These are phyloP conservation scores for Monochamus alternatus DNA, from an alignment of 2,888 invertebrate species.

Conservation along the genomic window DNA sequence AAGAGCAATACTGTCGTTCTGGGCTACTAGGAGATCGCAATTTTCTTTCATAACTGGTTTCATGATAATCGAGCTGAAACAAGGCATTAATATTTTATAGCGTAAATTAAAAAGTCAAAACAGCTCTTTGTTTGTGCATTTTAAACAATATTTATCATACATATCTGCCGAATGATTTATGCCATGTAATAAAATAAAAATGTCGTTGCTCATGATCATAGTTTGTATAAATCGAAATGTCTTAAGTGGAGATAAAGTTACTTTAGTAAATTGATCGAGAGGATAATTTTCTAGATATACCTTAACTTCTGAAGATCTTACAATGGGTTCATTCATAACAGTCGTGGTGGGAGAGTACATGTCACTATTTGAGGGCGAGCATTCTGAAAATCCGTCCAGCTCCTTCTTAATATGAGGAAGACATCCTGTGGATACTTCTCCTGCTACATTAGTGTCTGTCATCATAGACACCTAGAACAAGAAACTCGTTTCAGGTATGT, in stretches of 20 bases:
- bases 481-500: slow-evolving; percentile 16
- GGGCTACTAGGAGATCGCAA: slow-evolving; percentile 83
- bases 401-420: slow-evolving; percentile 74
- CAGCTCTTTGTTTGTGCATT: background rate
- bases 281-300: slow-evolving; percentile 1
- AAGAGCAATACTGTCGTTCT: slow-evolving; percentile 92
- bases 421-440: slow-evolving; percentile 59
- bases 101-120: slow-evolving; percentile 4
- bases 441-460: slow-evolving; percentile 72
- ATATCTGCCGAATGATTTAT: background rate
- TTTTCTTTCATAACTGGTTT: slow-evolving; percentile 73
- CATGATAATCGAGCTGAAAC: slow-evolving; percentile 58
- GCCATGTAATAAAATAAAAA: background rate
- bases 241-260: background rate
- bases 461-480: slow-evolving; percentile 81
- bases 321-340: slow-evolving; percentile 32
- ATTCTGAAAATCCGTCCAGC: slow-evolving; percentile 71
- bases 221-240: background rate
- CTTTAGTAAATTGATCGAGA: background rate
- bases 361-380: slow-evolving; percentile 74
- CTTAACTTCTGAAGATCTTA: slow-evolving; percentile 33
- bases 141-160: background rate
- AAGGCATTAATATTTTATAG: slow-evolving; percentile 5
- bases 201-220: background rate
- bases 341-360: slow-evolving; percentile 73